phyloP scores from a whole-genome alignment of 1,140 invertebrate genomes.

The Phenacoccus solenopsis region DNA sequence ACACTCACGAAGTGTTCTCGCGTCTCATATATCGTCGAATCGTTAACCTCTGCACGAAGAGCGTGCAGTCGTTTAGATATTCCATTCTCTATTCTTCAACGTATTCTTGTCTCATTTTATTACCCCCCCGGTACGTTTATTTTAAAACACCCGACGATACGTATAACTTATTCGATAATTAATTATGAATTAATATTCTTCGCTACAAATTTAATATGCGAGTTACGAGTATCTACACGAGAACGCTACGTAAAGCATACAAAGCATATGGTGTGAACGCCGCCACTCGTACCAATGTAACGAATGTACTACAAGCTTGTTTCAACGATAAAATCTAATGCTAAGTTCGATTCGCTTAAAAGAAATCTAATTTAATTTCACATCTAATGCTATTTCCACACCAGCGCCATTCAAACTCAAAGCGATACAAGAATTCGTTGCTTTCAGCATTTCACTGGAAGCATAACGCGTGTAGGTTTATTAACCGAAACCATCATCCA shows the following conservation, averaged over 20 bases:
- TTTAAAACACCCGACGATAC: background rate
- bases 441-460: background rate
- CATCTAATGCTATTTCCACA: background rate
- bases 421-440: background rate
- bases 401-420: background rate
- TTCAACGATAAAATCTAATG: background rate
- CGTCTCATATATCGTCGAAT: too few relatives aligned
- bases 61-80: too few relatives aligned
- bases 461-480: too few relatives aligned
- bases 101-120: background rate
- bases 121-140: background rate
- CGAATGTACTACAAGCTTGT: too few relatives aligned
- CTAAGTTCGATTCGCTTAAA: background rate
- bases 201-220: background rate
- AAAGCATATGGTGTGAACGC: too few relatives aligned
- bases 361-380: background rate
- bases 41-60: too few relatives aligned
- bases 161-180: background rate
- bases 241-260: too few relatives aligned
- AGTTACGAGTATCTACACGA: too few relatives aligned
- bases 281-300: too few relatives aligned
- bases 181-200: background rate
- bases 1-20: too few relatives aligned
- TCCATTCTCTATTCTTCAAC: too few relatives aligned
- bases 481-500: too few relatives aligned